Evolutionary conservation across 2,888 invertebrate genomes (phyloP), one percentile per base, ranked within the genome.

Genomic region (Dicyrtomina minuta): DNA sequence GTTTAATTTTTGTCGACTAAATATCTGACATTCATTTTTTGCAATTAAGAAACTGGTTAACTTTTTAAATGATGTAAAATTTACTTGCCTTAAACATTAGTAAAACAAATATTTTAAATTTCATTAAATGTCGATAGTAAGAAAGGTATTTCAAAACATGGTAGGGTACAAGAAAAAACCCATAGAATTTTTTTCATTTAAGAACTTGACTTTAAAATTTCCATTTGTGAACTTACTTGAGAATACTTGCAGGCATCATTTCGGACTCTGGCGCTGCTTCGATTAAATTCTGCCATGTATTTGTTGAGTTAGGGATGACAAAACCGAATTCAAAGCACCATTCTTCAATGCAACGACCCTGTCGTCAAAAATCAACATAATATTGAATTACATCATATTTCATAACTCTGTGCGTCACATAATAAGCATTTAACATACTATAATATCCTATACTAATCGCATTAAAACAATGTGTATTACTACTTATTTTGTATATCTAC

Each of bases 281-380:
- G 79, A 99, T 96, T 69, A 96, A 87, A 66, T 95, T 96, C 83
- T 99, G 98, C 99, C 99, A 99, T 13, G 98, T 98, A 83, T 99
- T 99, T 53, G 97, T 98, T 10, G 98, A 98, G 79, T 95, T 94
- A 1, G 97, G 93, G 80, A 98, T 97, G 17, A 99, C 98, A 84
- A 93, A 97, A 51, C 99, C 99, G 87, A 99, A 99, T 82, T 98
- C 97, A 82, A 99, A 99, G 84, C 92, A 93, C 99, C 99, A 99
- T 82, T 99, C 97, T 83, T 98, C 97, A 79, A 97, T 86, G 80
- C 93, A 93, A 73, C 93, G 88, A 1, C 94, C 96, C 87, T 71
- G 43, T n/a, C n/a, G n/a, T n/a, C n/a, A n/a, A n/a, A n/a, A n/a
- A n/a, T n/a, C n/a, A n/a, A n/a, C n/a, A n/a, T n/a, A n/a, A n/a